phyloP scores from a whole-genome alignment of 2,888 invertebrate species.

The Ligdia adustata region DNA sequence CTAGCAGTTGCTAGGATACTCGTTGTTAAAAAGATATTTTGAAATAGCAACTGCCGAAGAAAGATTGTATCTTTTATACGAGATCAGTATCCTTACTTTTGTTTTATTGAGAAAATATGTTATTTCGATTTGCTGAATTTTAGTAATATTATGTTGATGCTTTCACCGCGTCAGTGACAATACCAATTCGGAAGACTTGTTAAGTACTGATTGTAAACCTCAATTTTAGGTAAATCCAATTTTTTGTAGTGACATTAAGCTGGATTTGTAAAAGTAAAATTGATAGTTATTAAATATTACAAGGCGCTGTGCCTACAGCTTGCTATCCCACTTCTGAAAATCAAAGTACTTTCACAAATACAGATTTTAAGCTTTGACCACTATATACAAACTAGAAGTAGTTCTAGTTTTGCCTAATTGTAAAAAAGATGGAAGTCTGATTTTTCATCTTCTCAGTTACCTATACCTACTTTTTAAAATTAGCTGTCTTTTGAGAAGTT shows the following conservation, averaged over 20 bases:
- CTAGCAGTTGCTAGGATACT: constrained; percentile 14
- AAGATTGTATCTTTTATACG: constrained; percentile 10
- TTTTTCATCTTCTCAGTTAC: constrained; percentile 49
- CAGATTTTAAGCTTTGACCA: constrained; percentile 46
- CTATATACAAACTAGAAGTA: constrained; percentile 40
- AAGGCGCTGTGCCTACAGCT: too few species aligned
- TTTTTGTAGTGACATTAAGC: constrained; percentile 53
- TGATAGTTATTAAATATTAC: background rate
- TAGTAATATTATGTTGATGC: background rate
- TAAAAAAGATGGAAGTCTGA: constrained; percentile 50
- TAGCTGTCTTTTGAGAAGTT: constrained; percentile 42
- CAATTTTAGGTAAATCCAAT: constrained; percentile 50
- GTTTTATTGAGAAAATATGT: background rate
- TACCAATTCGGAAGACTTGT: constrained; percentile 55
- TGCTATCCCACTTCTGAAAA: too few species aligned
- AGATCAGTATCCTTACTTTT: constrained; percentile 2
- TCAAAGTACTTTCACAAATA: constrained; percentile 32
- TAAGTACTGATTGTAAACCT: constrained; percentile 56
- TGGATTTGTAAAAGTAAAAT: constrained; percentile 35
- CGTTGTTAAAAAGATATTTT: constrained; percentile 11
- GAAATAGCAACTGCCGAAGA: constrained; percentile 4
- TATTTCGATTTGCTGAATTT: background rate
- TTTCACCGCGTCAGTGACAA: constrained; percentile 52
- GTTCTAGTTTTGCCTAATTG: constrained; percentile 32
- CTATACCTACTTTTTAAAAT: constrained; percentile 39